A percentile compares a stretch with the other conserved stretches of the same genome.
These are phyloP conservation scores for Dryobates pubescens DNA, from an alignment of 2,797 vertebrate genomes.

Conservation along the genomic window DNA sequence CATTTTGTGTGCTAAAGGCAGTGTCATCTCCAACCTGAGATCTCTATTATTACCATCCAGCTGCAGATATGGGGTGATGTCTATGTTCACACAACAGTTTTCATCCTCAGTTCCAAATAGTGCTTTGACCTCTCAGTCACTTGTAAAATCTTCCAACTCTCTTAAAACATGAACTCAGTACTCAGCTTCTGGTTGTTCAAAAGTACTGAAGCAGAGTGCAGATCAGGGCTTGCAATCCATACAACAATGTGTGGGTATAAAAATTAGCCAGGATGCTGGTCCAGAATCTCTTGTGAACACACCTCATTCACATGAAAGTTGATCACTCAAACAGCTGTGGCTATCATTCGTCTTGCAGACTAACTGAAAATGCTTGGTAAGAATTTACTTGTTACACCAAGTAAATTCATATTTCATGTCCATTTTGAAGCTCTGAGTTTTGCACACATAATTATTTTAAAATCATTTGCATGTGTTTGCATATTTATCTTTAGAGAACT, in stretches of 20 bases:
- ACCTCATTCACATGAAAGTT: background rate
- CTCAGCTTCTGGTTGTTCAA: background rate
- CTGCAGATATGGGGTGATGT: background rate
- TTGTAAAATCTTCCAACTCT: background rate
- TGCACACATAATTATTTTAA: background rate
- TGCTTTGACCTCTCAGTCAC: background rate
- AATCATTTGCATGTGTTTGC: background rate
- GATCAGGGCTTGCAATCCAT: background rate
- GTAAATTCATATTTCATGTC: accelerated
- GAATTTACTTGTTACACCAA: background rate
- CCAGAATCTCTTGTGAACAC: background rate
- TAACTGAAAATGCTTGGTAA: background rate
- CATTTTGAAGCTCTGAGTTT: background rate
- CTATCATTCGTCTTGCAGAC: background rate
- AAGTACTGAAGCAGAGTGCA: background rate
- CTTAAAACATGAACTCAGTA: background rate
- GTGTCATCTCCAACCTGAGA: background rate
- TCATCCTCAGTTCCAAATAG: background rate
- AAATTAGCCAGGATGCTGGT: background rate
- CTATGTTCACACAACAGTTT: background rate
- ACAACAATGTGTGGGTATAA: accelerated
- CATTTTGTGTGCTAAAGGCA: background rate
- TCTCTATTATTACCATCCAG: background rate
- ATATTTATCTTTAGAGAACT: background rate
- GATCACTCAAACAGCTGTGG: background rate